Evolutionary conservation across 2,113 vertebrate species (phyloP), one percentile per base, ranked within the genome.

Genomic region (Glareola pratincola): DNA sequence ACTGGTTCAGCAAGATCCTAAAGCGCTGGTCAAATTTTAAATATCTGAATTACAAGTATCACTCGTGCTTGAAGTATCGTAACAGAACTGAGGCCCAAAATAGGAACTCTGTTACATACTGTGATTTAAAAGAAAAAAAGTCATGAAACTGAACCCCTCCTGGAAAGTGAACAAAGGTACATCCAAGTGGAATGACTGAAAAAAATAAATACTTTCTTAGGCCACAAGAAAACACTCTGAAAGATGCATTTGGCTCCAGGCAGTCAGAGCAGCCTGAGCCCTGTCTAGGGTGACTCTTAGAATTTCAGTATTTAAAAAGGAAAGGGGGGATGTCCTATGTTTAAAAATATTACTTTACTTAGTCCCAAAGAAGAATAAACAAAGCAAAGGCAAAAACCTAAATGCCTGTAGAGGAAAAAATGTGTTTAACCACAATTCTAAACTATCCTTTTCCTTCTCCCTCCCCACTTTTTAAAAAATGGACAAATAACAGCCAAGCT

Each of bases 271-370:
- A 91, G 89, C 89, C 69, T 84, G 86, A 95, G 89, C 77, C 21
- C 56, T 76, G 48, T 67, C 69, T 24, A 92, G 66, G 60, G 24
- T 73, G 57, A 62, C 53, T 85, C 69, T 67, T 50, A 83, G 81
- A 59, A 91, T 83, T 90, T 83, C 77, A 83, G 47, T 66, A 90
- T 88, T n/a, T 73, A 20, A 95, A 95, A 96, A 88, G 32, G 57
- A 82, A 95, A 87, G 56, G 51, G 68, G 89, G 30, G 73, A 94
- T 91, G 89, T 74, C 87, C 94, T 94, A 2, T 96, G 94, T 97
- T 96, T 98, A 94, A 98, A 96, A 97, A 96, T 67, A 84, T 14
- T 66, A 80, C 93, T 96, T 97, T 87, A 96, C 92, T 97, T 91
- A 94, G 95, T 90, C 90, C 84, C 77, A 66, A 27, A 71, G 68